These are phyloP conservation scores for Chalcosyrphus nemorum DNA, from an alignment of 2,888 invertebrate species.

Conservation along the genomic window DNA sequence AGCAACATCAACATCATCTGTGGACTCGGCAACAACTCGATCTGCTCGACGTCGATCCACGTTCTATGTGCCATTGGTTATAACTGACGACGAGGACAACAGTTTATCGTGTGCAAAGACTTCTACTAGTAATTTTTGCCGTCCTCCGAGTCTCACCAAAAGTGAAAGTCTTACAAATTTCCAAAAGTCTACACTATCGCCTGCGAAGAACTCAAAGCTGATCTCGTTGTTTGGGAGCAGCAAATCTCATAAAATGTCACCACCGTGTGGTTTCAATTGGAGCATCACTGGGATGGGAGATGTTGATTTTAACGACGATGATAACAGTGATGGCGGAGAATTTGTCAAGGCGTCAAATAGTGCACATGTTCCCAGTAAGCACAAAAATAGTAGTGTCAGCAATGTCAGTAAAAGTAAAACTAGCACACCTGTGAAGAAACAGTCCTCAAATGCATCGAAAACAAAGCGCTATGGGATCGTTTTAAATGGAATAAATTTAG, in stretches of 20 bases:
- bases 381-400: slow-evolving; percentile 51
- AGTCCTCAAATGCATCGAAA: slow-evolving; percentile 75
- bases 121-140: slow-evolving; percentile 26
- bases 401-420: slow-evolving; percentile 51
- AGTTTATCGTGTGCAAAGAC: slow-evolving; percentile 43
- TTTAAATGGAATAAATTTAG: slow-evolving; percentile 79
- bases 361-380: slow-evolving; percentile 9
- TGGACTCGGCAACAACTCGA: slow-evolving; percentile 81
- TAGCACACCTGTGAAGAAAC: slow-evolving; percentile 58
- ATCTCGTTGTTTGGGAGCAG: slow-evolving; percentile 57
- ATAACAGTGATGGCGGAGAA: slow-evolving; percentile 70
- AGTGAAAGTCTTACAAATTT: slow-evolving; percentile 40
- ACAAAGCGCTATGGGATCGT: slow-evolving; percentile 81
- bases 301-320: slow-evolving; percentile 77
- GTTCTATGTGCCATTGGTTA: slow-evolving; percentile 87
- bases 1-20: slow-evolving; percentile 74
- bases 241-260: slow-evolving; percentile 77
- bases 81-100: slow-evolving; percentile 77
- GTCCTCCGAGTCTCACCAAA: slow-evolving; percentile 45
- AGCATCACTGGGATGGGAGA: slow-evolving; percentile 79
- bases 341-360: slow-evolving; percentile 52
- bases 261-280: slow-evolving; percentile 81
- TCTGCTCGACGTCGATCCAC: slow-evolving; percentile 86
- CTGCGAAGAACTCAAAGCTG: slow-evolving; percentile 68
- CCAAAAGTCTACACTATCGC: slow-evolving; percentile 58